These are phyloP conservation scores for Ophiothrix spiculata DNA, from an alignment of 35 echinoderm and acorn worm genomes.

Conservation along the genomic window DNA sequence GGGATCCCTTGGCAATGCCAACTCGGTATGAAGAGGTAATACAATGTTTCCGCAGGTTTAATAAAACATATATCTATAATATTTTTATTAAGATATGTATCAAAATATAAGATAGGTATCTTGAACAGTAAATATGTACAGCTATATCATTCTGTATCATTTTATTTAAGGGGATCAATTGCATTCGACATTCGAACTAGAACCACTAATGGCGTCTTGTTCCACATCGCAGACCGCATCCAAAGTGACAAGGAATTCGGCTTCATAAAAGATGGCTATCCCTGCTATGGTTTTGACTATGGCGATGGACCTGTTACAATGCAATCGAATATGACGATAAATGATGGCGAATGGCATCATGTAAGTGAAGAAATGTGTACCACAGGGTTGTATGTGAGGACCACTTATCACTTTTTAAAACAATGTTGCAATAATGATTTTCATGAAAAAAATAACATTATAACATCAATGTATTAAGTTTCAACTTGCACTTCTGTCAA, in stretches of 20 bases:
- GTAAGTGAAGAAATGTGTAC: slow-evolving; percentile 25
- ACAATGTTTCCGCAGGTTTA: neutral
- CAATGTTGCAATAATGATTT: too few relatives aligned
- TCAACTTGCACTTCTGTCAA: too few relatives aligned
- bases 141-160: neutral
- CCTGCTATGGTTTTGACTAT: slow-evolving; percentile 70
- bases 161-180: slow-evolving; percentile 27
- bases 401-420: too few relatives aligned
- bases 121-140: too few relatives aligned
- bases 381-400: too few relatives aligned
- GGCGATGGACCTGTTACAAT: slow-evolving; percentile 47
- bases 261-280: slow-evolving; percentile 46
- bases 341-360: slow-evolving; percentile 82
- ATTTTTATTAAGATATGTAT: too few relatives aligned
- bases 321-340: slow-evolving; percentile 36
- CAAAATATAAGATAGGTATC: too few relatives aligned
- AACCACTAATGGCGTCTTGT: slow-evolving; percentile 65
- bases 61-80: neutral
- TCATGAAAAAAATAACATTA: too few relatives aligned
- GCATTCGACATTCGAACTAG: slow-evolving; percentile 56
- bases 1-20: too few relatives aligned
- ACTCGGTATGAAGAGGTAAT: too few relatives aligned
- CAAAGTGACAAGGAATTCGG: slow-evolving; percentile 51
- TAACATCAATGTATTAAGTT: too few relatives aligned
- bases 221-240: slow-evolving; percentile 46